phyloP scores from a whole-genome alignment of 2,113 vertebrate genomes.

The Spilogale gracilis region DNA sequence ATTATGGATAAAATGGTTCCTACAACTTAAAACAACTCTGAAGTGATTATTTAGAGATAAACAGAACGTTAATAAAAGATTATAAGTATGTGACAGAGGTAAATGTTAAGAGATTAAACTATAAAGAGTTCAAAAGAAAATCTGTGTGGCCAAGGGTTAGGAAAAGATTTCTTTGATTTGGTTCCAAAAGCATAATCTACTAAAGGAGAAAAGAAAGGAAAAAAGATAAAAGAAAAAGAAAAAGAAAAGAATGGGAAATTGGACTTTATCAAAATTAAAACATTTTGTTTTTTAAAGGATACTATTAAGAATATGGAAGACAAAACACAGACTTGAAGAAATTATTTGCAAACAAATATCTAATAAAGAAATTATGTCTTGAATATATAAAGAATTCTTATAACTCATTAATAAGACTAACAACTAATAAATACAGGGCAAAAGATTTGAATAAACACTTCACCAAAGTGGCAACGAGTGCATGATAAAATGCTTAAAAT shows the following conservation, averaged over 20 bases:
- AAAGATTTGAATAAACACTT: neutral
- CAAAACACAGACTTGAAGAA: neutral
- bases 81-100: neutral
- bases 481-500: neutral
- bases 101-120: conserved; percentile 11
- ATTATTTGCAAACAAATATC: neutral
- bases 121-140: neutral
- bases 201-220: neutral
- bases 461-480: neutral
- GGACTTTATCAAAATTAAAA: conserved; percentile 19
- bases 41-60: neutral
- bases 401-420: neutral
- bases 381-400: neutral
- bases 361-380: neutral
- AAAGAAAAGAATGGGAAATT: neutral
- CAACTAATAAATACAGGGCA: neutral
- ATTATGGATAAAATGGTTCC: neutral
- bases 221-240: neutral
- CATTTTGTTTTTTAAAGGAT: neutral
- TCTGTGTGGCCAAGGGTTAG: neutral
- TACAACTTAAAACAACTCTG: neutral
- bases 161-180: neutral
- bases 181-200: neutral
- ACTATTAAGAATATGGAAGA: neutral
- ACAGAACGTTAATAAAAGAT: neutral